Base-by-base conservation (phyloP, 2,113 vertebrate species). In the cat (Felis catus) region DNA sequence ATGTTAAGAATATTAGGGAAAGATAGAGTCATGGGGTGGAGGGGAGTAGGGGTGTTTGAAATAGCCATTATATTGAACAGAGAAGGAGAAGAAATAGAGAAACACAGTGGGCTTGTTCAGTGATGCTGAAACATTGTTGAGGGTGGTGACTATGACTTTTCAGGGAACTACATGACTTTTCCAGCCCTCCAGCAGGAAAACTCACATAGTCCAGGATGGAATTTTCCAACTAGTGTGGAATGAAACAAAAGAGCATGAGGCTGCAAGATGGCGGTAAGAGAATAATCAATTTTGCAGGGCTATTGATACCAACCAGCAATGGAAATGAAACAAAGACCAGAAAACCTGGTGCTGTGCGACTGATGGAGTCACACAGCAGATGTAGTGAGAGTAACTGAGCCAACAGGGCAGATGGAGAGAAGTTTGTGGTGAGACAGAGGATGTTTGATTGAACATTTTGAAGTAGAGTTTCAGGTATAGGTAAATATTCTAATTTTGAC, bases 251-350 rank as follows among this genome's bases (percentile, higher is more conserved):
- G 29, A 41, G 31, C 19, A 41, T 1, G 0, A 41, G 4, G 83
- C 11, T 80, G 15, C 3, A 55, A n/a, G 70, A n/a, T 0, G 8
- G 1, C 29, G 10, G 41, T 29, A 33, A 70, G n/a, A 70, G 25
- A 58, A 7, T 58, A 14, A 55, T 63, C 48, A 31, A 45, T 31
- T 36, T 36, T 9, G 11, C 11, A 39, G 15, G 66, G 5, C 31
- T 0, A 1, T 3, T 2, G 29, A 23, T 25, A n/a, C 2, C 29
- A 55, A 96, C 6, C 3, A 27, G 36, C 5, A 29, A 27, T 25
- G 21, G 3, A 80, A 85, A 73, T 11, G 4, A 36, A 79, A n/a
- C 45, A 11, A 48, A 74, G 12, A 66, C 3, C 45, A 53, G 51
- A 74, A 79, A 21, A 39, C 6, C 63, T 55, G 65, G 1, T 12